Conservation (phyloP, 2,888 invertebrate genomes). For the Megaustenia siamemsis region DNA sequence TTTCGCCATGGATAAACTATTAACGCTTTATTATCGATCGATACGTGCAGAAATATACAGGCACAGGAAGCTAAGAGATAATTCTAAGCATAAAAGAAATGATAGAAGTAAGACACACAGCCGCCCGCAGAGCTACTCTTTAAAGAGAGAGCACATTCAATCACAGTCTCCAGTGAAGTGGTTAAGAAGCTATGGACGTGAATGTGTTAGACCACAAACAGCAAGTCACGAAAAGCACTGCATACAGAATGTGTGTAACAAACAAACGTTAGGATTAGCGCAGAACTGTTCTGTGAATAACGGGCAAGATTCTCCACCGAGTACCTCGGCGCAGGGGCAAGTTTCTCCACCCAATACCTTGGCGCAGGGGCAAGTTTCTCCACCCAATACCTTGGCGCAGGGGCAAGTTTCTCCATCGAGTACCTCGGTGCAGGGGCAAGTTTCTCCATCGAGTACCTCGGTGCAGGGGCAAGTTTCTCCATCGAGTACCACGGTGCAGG, state of each 20-base stretch:
- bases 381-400: too few species aligned
- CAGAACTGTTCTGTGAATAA: constrained; percentile 21
- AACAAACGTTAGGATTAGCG: not conserved
- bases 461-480: too few species aligned
- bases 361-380: too few species aligned
- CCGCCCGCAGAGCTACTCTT: not conserved
- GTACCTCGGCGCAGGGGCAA: too few species aligned
- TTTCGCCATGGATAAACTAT: constrained; percentile 13
- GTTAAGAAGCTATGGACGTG: too few species aligned
- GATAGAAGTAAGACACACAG: not conserved
- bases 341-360: too few species aligned
- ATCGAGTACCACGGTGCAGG: too few species aligned
- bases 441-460: too few species aligned
- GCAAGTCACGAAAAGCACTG: not conserved
- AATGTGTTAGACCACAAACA: not conserved
- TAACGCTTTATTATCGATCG: not conserved
- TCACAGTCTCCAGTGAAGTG: not conserved
- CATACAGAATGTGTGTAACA: not conserved
- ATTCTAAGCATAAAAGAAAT: not conserved
- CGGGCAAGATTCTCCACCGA: not conserved
- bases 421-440: too few species aligned
- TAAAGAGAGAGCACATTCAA: not conserved
- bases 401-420: too few species aligned
- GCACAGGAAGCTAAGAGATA: not conserved
- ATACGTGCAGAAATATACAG: too few species aligned